phyloP scores from a whole-genome alignment of 2,888 invertebrate genomes.

The Euclidia mi region DNA sequence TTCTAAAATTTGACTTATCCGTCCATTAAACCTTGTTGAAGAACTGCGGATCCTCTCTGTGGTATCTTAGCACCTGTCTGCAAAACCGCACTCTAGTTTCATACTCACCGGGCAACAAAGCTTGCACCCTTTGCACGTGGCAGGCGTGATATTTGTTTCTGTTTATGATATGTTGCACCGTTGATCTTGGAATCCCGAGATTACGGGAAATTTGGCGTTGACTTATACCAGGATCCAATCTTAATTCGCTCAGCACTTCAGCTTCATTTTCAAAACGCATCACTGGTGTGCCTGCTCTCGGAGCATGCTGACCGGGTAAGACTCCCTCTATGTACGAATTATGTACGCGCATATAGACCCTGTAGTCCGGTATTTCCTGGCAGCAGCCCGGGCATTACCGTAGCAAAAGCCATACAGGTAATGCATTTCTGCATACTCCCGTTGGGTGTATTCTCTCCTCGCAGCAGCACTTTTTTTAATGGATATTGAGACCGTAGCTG shows the following conservation, averaged over 20 bases:
- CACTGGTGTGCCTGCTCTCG: slow-evolving; percentile 26
- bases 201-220: slow-evolving; percentile 32
- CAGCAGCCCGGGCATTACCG: slow-evolving; percentile 10
- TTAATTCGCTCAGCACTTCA: slow-evolving; percentile 24
- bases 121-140: slow-evolving; percentile 36
- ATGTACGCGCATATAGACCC: slow-evolving; percentile 30
- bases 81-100: slow-evolving; percentile 34
- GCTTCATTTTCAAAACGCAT: slow-evolving; percentile 24
- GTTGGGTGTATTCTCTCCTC: slow-evolving; percentile 21
- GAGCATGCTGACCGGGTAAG: slow-evolving; percentile 27
- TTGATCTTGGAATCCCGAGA: slow-evolving; percentile 29
- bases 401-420: slow-evolving; percentile 19
- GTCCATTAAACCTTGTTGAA: slow-evolving; percentile 29
- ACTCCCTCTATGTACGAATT: slow-evolving; percentile 25
- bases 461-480: too few relatives aligned
- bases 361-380: slow-evolving; percentile 21
- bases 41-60: slow-evolving; percentile 30
- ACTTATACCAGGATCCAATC: slow-evolving; percentile 29
- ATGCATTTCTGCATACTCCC: slow-evolving; percentile 24
- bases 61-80: slow-evolving; percentile 30
- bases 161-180: slow-evolving; percentile 23
- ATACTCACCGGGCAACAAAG: slow-evolving; percentile 30
- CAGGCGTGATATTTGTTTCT: slow-evolving; percentile 25
- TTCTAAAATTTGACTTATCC: slow-evolving; percentile 23
- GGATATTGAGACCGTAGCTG: too few relatives aligned